A percentile compares a stretch with the other conserved stretches of the same genome.
Evolutionary conservation across 2,797 vertebrate genomes (phyloP).

Genomic region (Chelonia mydas): DNA sequence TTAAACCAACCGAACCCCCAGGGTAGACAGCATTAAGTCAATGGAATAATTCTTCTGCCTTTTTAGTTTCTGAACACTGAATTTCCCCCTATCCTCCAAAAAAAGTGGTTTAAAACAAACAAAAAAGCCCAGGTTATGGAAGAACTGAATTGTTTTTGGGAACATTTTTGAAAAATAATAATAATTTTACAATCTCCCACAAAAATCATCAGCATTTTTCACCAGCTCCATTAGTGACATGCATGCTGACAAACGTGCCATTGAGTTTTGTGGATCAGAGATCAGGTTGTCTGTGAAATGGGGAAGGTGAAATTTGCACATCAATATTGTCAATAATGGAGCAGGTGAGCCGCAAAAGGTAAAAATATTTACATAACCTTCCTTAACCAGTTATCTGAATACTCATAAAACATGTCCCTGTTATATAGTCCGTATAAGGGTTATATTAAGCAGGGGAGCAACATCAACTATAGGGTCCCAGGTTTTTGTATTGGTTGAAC

Average conservation of each 20-base stretch:
- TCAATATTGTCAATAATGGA: neutral
- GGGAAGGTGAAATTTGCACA: neutral
- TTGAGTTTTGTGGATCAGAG: neutral
- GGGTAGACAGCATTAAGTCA: neutral
- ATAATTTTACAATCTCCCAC: neutral
- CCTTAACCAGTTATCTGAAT: neutral
- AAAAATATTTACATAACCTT: neutral
- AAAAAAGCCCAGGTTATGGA: neutral
- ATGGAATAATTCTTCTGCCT: neutral
- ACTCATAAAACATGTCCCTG: neutral
- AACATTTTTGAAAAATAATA: neutral
- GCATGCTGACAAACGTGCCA: neutral
- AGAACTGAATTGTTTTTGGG: neutral
- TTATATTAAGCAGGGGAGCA: neutral
- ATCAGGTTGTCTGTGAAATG: neutral
- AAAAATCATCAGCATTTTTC: neutral
- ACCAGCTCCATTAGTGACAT: neutral
- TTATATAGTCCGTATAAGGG: neutral
- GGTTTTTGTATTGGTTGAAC: neutral
- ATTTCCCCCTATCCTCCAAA: neutral
- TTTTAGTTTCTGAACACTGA: conserved; percentile 23
- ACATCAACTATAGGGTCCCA: neutral
- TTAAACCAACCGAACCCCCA: neutral
- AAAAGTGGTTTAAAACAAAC: neutral
- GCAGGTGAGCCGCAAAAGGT: neutral